Conservation (phyloP, 2,797 vertebrate genomes). For the Pterois miles region DNA sequence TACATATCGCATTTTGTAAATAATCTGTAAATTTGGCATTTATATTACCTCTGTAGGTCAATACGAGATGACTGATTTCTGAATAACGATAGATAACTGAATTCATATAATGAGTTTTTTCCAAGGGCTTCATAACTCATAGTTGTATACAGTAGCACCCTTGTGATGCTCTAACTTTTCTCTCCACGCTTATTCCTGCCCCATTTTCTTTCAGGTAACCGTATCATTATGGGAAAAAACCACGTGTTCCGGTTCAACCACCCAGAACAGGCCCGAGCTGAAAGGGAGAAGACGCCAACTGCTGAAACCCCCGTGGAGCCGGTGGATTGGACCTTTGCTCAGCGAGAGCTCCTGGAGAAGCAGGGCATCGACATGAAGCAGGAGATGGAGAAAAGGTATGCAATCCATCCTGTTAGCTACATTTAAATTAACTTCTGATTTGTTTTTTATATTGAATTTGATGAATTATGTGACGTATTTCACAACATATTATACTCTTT, state of each 20-base stretch:
- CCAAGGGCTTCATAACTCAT: not conserved
- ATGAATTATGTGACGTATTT: not conserved
- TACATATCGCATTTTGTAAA: conserved; percentile 49
- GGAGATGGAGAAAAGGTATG: conserved; percentile 98
- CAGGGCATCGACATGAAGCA: conserved; percentile 99
- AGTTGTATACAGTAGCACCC: not conserved
- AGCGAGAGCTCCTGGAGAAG: conserved; percentile 97
- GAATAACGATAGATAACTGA: not conserved
- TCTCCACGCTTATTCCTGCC: not conserved
- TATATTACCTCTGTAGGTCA: not conserved
- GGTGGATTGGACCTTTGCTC: conserved; percentile 99
- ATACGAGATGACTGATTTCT: not conserved
- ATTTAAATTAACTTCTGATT: not conserved
- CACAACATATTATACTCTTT: conserved; percentile 5
- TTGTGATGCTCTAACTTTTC: not conserved
- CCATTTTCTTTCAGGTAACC: conserved; percentile 88
- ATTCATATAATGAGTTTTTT: not conserved
- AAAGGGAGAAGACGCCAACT: conserved; percentile 96
- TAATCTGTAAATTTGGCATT: not conserved
- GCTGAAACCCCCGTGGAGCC: conserved; percentile 98
- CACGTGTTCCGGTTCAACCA: conserved; percentile 99
- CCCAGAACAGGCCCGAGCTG: conserved; percentile 96
- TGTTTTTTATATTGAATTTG: too few species aligned
- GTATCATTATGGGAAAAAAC: conserved; percentile 99
- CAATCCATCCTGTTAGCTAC: not conserved